Evolutionary conservation across 2,113 vertebrate species (phyloP).

Genomic region (Lagopus leucura): DNA sequence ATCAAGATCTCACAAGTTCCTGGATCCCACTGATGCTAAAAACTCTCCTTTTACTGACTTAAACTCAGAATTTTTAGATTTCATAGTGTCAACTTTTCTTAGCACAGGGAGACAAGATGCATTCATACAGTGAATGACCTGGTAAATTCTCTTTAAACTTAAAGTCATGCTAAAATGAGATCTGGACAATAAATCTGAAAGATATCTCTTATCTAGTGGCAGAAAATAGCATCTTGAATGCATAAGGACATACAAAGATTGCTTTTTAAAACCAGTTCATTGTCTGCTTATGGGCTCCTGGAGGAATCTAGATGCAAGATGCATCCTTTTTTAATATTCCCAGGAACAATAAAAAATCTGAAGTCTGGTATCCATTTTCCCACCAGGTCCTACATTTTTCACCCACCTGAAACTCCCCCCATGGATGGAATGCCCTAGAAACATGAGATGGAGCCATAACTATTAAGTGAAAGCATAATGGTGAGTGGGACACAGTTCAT

Average conservation of each 20-base stretch:
- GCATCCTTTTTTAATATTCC: background rate
- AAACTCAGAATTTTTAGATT: background rate
- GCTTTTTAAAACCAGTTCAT: background rate
- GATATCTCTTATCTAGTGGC: background rate
- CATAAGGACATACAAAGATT: background rate
- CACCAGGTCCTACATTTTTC: background rate
- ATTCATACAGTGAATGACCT: conserved; percentile 23
- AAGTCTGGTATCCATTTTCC: background rate
- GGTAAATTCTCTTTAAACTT: conserved; percentile 18
- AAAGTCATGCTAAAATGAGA: conserved; percentile 5
- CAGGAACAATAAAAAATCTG: background rate
- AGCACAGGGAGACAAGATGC: background rate
- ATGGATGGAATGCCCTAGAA: background rate
- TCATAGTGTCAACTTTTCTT: background rate
- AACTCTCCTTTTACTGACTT: background rate
- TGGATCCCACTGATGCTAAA: background rate
- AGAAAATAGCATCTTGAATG: conserved; percentile 20
- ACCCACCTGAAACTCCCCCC: background rate
- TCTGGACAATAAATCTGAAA: conserved; percentile 15
- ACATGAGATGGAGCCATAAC: background rate
- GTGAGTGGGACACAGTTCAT: background rate
- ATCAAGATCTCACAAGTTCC: background rate
- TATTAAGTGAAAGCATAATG: background rate
- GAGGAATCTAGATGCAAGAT: background rate
- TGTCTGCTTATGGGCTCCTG: background rate